Conservation (phyloP, 1,140 invertebrate species). For the Dendroctonus valens region DNA sequence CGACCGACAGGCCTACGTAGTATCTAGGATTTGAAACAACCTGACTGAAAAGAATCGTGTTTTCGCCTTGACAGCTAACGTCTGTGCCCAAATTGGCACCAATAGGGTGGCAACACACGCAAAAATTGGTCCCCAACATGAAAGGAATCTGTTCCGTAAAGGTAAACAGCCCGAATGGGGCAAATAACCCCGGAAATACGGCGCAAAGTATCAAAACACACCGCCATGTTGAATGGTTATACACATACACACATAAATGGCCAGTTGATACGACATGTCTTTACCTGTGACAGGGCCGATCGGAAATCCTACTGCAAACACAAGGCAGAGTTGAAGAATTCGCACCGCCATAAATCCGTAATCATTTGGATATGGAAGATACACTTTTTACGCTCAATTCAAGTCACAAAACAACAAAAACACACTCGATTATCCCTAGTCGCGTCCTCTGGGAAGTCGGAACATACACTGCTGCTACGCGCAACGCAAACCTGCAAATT, state of each 20-base stretch:
- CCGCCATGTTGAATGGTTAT: slow-evolving; percentile 32
- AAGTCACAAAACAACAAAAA: slow-evolving; percentile 12
- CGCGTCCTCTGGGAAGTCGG: neutral
- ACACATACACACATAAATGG: slow-evolving; percentile 5
- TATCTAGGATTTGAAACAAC: too few species aligned
- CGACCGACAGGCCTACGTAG: too few species aligned
- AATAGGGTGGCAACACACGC: slow-evolving; percentile 1
- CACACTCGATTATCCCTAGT: slow-evolving; percentile 1
- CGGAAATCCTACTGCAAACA: slow-evolving; percentile 32
- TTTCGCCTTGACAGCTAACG: slow-evolving; percentile 30
- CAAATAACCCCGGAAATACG: slow-evolving; percentile 31
- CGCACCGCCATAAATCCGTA: slow-evolving; percentile 33
- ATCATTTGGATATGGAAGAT: slow-evolving; percentile 26
- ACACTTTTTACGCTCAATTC: slow-evolving; percentile 4
- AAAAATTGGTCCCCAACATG: neutral
- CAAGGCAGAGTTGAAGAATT: slow-evolving; percentile 33
- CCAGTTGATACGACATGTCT: neutral
- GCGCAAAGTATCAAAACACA: slow-evolving; percentile 21
- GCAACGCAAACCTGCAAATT: too few species aligned
- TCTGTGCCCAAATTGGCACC: neutral
- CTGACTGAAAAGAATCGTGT: slow-evolving; percentile 2
- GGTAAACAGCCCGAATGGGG: slow-evolving; percentile 14
- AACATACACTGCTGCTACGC: neutral
- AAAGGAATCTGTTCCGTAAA: slow-evolving; percentile 2
- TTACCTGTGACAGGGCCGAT: slow-evolving; percentile 27